phyloP scores from a whole-genome alignment of 2,888 invertebrate species.

The Drosophila niveifrons region DNA sequence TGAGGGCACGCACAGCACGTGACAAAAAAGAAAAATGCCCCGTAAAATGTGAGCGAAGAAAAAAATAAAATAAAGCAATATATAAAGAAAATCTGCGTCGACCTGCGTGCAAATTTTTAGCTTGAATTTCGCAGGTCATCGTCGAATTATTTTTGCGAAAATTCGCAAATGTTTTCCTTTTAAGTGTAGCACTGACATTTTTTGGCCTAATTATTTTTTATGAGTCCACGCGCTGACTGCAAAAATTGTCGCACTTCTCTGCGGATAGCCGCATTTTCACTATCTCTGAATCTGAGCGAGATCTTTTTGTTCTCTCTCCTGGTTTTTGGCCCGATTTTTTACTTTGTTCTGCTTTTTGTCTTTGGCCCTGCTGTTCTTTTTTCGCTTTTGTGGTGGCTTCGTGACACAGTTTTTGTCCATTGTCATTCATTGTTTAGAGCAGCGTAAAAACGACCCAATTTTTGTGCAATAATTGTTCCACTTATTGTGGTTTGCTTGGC shows the following conservation, averaged over 20 bases:
- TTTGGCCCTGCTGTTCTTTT: slow-evolving; percentile 56
- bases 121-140: slow-evolving; percentile 66
- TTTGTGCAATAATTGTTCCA: slow-evolving; percentile 72
- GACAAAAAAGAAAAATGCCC: slow-evolving; percentile 61
- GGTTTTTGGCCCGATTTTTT: slow-evolving; percentile 52
- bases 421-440: slow-evolving; percentile 36
- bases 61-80: slow-evolving; percentile 18
- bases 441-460: slow-evolving; percentile 59
- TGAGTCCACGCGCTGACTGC: slow-evolving; percentile 62
- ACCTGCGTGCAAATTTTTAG: slow-evolving; percentile 60
- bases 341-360: slow-evolving; percentile 56
- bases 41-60: slow-evolving; percentile 26
- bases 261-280: slow-evolving; percentile 66
- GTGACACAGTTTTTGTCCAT: slow-evolving; percentile 12
- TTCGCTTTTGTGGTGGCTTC: slow-evolving; percentile 42
- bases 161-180: slow-evolving; percentile 18
- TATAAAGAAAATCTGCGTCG: slow-evolving; percentile 21
- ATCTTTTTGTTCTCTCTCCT: slow-evolving; percentile 44
- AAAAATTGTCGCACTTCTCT: slow-evolving; percentile 77
- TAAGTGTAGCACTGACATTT: slow-evolving; percentile 63
- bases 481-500: slow-evolving; percentile 68
- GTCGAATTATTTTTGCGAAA: neutral
- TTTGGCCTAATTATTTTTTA: slow-evolving; percentile 84
- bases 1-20: slow-evolving; percentile 64
- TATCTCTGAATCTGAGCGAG: slow-evolving; percentile 30